Base-by-base conservation (phyloP, 2,888 invertebrate species). In the Drosophila greeni region DNA sequence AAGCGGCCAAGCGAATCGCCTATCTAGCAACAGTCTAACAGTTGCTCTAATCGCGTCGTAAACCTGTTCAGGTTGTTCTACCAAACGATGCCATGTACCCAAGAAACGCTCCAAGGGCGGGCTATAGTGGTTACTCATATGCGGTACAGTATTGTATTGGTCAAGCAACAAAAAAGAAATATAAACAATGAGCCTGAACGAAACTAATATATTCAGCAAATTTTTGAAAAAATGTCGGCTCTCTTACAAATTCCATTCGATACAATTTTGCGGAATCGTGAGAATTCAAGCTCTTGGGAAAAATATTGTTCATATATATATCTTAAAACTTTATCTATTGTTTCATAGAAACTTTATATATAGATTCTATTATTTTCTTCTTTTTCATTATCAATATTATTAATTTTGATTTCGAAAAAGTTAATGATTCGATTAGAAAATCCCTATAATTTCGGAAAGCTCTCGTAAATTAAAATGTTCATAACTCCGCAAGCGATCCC, bases 61-160 rank as follows among this genome's bases (percentile, higher is more conserved):
- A 81, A 77, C 84, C 84, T 66, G 77, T 84, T 78, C 67, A 61
- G 40, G 48, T 62, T 68, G 58, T 61, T 62, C 48, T 31, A 34
- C 36, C 42, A 29, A 43, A 43, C 34, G 26, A 58, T 34, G 18
- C 33, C 42, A 59, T 59, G 60, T 61, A 43, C 37, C 59, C 31
- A 31, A 43, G 43, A 16, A n/a, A 29, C 33, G 39, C 14, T 18
- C 11, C 9, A 24, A 26, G 64, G 7, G 48, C 56, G 5, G 49
- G 26, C 56, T 16, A 42, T 18, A 18, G 7, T 31, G 51, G 4
- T 33, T 24, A 24, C 12, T 0, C 0, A n/a, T 14, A 60, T 72
- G 53, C 62, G 31, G 72, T 76, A 39, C 52, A 56, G 26, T 42
- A 14, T 54, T 18, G 37, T 53, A 31, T 42, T 9, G 45, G 31